Evolutionary conservation across 2,113 vertebrate species (phyloP), one percentile per base, ranked within the genome.

Genomic region (Thamnophis sirtalis): DNA sequence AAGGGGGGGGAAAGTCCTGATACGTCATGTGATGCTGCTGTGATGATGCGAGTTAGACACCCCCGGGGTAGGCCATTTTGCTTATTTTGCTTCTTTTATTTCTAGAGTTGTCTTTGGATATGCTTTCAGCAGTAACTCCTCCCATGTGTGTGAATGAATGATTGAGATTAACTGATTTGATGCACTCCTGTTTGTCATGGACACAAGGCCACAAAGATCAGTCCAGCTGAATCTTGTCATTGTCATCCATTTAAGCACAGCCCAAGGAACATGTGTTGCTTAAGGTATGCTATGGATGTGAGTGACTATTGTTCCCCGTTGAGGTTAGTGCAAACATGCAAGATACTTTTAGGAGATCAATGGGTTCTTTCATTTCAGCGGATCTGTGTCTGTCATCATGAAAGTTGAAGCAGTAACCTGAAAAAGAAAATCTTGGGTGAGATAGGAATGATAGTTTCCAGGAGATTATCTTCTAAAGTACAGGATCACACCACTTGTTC

Each of bases 51-150:
- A n/a, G n/a, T n/a, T n/a, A n/a, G n/a, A n/a, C n/a, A n/a, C n/a
- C n/a, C n/a, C n/a, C n/a, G n/a, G n/a, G n/a, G n/a, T n/a, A n/a
- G n/a, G n/a, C n/a, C n/a, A n/a, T n/a, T n/a, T 51, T 5, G 86
- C 0, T 54, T 92, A 91, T 87, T 93, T 17, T 63, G 89, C 22
- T 93, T 19, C 9, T 13, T 43, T 90, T 0, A 5, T 6, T 91
- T 95, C n/a, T 95, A 91, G 26, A 60, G 19, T 90, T 89, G 4
- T 49, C 56, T 91, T 26, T 87, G 28, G 1, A 87, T 22, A n/a
- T 88, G 21, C 48, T 50, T 49, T 49, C 48, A 86, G 48, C 48
- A 86, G 48, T 26, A 86, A 26, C 24, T 86, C 43, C 43, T 85
- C 84, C 48, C 3, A 26, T 80, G 17, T 0, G 17, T 38, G 33